Evolutionary conservation across 2,797 vertebrate genomes (phyloP).

Genomic region (Ataeniobius toweri): DNA sequence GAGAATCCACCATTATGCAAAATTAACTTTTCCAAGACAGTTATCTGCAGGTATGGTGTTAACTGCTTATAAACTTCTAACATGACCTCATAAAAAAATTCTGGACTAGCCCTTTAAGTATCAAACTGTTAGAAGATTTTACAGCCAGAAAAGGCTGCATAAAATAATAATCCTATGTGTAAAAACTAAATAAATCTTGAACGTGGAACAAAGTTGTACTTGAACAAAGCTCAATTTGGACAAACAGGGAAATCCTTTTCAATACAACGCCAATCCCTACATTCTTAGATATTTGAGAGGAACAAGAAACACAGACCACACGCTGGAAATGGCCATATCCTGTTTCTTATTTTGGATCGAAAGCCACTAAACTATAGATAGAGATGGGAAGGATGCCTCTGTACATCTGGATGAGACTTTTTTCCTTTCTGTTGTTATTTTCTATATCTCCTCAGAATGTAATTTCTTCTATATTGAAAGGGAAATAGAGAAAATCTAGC

Average conservation of each 20-base stretch:
- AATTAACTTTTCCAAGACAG: neutral
- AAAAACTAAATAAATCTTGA: slow-evolving; percentile 14
- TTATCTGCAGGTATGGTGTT: neutral
- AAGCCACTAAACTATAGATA: slow-evolving; percentile 82
- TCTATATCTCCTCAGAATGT: slow-evolving; percentile 30
- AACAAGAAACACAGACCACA: slow-evolving; percentile 54
- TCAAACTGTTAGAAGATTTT: neutral
- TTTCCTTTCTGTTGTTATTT: slow-evolving; percentile 40
- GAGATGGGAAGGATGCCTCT: slow-evolving; percentile 59
- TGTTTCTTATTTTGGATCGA: slow-evolving; percentile 77
- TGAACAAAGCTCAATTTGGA: slow-evolving; percentile 18
- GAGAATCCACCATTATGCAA: neutral
- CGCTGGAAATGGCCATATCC: slow-evolving; percentile 67
- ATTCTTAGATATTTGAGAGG: slow-evolving; percentile 58
- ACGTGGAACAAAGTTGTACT: slow-evolving; percentile 14
- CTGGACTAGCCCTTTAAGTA: neutral
- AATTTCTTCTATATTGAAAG: slow-evolving; percentile 27
- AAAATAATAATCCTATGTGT: neutral
- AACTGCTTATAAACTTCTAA: neutral
- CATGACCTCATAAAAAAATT: neutral
- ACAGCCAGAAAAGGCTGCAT: neutral
- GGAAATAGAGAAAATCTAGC: neutral
- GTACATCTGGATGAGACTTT: slow-evolving; percentile 53
- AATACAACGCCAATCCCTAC: slow-evolving; percentile 40
- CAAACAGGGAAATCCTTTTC: slow-evolving; percentile 48